A percentile compares a stretch with the other conserved stretches of the same genome.
Evolutionary conservation across 1,140 invertebrate species (phyloP).

Genomic region (Drosophila littoralis): DNA sequence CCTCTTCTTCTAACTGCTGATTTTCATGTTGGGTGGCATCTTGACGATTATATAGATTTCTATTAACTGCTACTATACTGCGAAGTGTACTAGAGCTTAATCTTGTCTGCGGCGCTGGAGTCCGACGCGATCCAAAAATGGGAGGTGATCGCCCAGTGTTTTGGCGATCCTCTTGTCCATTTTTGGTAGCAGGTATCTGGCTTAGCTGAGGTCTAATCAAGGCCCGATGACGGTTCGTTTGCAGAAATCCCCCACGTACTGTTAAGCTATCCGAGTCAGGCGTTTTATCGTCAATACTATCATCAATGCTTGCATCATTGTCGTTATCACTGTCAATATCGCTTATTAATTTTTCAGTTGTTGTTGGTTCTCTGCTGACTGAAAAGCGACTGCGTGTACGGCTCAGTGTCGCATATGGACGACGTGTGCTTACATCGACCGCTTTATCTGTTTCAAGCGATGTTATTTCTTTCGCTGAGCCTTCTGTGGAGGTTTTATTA

Average conservation of each 20-base stretch:
- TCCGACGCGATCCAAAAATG: conserved; percentile 22
- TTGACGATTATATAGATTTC: conserved; percentile 56
- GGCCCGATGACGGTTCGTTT: conserved; percentile 64
- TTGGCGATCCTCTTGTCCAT: not conserved
- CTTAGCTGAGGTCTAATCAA: conserved; percentile 14
- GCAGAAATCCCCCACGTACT: conserved; percentile 48
- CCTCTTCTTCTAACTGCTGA: conserved; percentile 24
- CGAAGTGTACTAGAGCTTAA: conserved; percentile 50
- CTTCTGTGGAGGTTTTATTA: conserved; percentile 12
- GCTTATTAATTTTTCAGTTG: conserved; percentile 7
- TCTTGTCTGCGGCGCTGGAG: conserved; percentile 37
- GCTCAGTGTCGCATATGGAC: conserved; percentile 52
- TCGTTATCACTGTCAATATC: conserved; percentile 12
- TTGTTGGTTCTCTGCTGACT: conserved; percentile 26
- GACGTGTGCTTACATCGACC: conserved; percentile 49
- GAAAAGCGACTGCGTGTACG: conserved; percentile 56
- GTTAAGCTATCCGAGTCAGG: not conserved
- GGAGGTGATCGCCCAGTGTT: conserved; percentile 15
- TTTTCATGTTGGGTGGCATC: conserved; percentile 14
- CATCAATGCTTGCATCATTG: not conserved
- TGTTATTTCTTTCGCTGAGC: not conserved
- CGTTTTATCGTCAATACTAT: not conserved
- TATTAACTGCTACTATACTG: conserved; percentile 58
- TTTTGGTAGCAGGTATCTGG: not conserved
- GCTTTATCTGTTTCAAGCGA: conserved; percentile 24